A percentile compares a stretch with the other conserved stretches of the same genome.
Conservation (phyloP, 2,888 invertebrate species). For the Orchesella flavescens region DNA sequence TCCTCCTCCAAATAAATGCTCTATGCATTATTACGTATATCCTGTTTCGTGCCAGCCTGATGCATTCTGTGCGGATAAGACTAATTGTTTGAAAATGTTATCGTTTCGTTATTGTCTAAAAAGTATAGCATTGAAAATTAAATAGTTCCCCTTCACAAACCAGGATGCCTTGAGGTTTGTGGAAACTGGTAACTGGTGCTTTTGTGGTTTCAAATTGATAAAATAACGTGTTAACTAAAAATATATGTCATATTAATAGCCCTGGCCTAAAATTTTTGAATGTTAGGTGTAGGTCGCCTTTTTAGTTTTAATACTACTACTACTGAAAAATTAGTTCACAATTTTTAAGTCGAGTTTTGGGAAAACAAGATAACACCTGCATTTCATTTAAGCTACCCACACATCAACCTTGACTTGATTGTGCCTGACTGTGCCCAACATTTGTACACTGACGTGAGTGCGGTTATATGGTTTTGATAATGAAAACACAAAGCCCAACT, state of each 20-base stretch:
- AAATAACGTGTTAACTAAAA: background rate
- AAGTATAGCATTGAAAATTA: background rate
- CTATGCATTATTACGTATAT: no score
- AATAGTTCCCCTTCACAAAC: background rate
- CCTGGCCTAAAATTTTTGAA: conserved; percentile 47
- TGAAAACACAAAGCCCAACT: conserved; percentile 19
- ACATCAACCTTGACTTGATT: conserved; percentile 38
- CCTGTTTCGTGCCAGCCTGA: no score
- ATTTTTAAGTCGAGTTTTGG: background rate
- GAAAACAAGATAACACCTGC: conserved; percentile 23
- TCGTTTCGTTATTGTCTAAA: background rate
- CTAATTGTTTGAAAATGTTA: no score
- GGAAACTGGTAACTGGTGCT: background rate
- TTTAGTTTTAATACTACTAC: no score
- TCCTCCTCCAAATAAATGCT: no score
- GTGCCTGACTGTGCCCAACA: background rate
- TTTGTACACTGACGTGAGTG: background rate
- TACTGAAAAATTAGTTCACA: background rate
- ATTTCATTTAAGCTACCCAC: conserved; percentile 1
- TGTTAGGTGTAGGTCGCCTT: conserved; percentile 11
- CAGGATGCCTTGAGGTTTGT: background rate
- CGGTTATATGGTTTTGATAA: conserved; percentile 49
- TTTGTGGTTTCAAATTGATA: background rate
- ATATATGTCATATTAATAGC: conserved; percentile 29
- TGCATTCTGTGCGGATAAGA: no score